These are phyloP conservation scores for Drosophila rellima DNA, from an alignment of 2,888 invertebrate genomes.

Conservation along the genomic window DNA sequence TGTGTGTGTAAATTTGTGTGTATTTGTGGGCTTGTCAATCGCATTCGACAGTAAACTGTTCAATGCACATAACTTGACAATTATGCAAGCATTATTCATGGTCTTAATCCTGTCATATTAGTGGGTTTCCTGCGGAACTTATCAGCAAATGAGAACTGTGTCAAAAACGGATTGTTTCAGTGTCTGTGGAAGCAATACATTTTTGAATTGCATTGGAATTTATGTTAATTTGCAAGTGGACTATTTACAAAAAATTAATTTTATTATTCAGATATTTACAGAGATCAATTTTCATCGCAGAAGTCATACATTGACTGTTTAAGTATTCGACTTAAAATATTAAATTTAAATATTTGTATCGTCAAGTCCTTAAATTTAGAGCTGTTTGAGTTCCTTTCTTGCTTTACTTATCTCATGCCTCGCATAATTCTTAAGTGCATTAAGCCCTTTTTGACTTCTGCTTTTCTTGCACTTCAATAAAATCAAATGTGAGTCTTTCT, in stretches of 20 bases:
- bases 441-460: conserved; percentile 66
- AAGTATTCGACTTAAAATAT: too few relatives aligned
- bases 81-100: conserved; percentile 61
- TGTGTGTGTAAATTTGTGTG: conserved; percentile 14
- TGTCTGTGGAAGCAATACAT: not conserved
- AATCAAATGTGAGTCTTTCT: conserved; percentile 40
- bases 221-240: not conserved
- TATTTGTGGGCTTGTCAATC: conserved; percentile 57
- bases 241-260: not conserved
- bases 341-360: too few relatives aligned
- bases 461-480: conserved; percentile 62
- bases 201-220: not conserved
- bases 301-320: too few relatives aligned
- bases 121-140: conserved; percentile 19
- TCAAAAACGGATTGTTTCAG: not conserved
- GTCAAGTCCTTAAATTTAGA: not conserved
- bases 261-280: not conserved
- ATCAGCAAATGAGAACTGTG: conserved; percentile 2
- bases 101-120: conserved; percentile 63
- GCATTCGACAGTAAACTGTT: conserved; percentile 49
- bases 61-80: conserved; percentile 62
- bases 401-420: conserved; percentile 50
- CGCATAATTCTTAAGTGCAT: conserved; percentile 69
- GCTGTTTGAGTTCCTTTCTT: conserved; percentile 1
- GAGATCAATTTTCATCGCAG: too few relatives aligned